Percentiles rank a stretch among this genome's conserved stretches.
These are phyloP conservation scores for Neopipo cinnamomea DNA, from an alignment of 2,113 vertebrate genomes.

Conservation along the genomic window DNA sequence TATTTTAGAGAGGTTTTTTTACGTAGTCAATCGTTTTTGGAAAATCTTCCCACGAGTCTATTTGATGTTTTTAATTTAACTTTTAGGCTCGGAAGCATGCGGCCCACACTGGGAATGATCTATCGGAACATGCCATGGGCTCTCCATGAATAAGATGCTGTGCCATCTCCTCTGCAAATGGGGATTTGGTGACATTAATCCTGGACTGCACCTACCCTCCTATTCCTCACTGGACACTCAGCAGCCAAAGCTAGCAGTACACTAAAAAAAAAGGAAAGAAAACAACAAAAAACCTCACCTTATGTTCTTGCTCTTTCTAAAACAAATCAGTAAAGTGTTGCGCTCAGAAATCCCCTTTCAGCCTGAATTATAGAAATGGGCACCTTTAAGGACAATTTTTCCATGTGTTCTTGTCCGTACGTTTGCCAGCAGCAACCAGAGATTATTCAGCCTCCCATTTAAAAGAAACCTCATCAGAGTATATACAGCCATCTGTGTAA, in stretches of 20 bases:
- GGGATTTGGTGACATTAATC: not conserved
- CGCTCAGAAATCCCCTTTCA: not conserved
- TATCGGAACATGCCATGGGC: not conserved
- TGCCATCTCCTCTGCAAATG: not conserved
- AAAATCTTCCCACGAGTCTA: not conserved
- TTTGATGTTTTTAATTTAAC: not conserved
- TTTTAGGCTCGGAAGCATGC: not conserved
- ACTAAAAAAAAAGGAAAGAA: not conserved
- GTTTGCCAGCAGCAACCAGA: constrained; percentile 2
- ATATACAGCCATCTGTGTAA: not conserved
- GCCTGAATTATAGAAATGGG: not conserved
- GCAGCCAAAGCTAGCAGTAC: not conserved
- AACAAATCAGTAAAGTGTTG: not conserved
- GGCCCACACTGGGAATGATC: not conserved
- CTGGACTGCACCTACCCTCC: not conserved
- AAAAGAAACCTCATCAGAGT: not conserved
- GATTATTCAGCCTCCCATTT: constrained; percentile 7
- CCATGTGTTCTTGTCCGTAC: not conserved
- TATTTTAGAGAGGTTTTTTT: not conserved
- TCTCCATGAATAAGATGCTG: not conserved
- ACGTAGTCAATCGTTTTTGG: not conserved
- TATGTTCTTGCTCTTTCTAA: not conserved
- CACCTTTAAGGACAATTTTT: not conserved
- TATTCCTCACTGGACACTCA: not conserved
- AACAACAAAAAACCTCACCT: not conserved